phyloP scores from a whole-genome alignment of 2,797 vertebrate genomes.

The Chelmon rostratus region DNA sequence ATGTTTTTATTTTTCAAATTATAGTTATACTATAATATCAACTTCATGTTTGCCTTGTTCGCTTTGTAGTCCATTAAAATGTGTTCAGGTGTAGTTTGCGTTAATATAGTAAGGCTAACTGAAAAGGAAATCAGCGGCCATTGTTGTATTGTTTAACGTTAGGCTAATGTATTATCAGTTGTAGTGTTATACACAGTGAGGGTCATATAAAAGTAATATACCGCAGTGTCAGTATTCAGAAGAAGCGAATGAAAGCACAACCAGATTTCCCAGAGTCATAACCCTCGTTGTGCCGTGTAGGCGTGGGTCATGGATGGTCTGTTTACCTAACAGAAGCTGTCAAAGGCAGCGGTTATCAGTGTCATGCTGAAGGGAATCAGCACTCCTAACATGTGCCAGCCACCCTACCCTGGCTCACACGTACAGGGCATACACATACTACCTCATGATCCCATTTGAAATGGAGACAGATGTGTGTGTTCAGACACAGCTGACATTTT shows the following conservation, averaged over 20 bases:
- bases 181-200: background rate
- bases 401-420: background rate
- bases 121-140: background rate
- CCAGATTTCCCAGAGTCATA: constrained; percentile 11
- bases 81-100: background rate
- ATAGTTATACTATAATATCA: background rate
- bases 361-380: constrained; percentile 36
- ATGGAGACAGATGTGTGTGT: constrained; percentile 18
- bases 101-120: background rate
- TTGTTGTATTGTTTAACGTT: background rate
- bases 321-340: constrained; percentile 34
- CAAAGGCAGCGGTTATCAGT: constrained; percentile 46
- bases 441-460: constrained; percentile 16
- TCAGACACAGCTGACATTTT: constrained; percentile 1
- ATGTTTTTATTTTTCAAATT: background rate
- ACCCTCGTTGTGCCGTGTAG: constrained; percentile 8
- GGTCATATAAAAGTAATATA: background rate
- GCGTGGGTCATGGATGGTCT: constrained; percentile 1
- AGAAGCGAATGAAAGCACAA: background rate
- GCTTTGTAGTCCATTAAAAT: background rate
- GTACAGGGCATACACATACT: background rate
- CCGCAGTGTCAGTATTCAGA: background rate
- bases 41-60: background rate
- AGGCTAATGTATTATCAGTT: background rate
- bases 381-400: constrained; percentile 9